Evolutionary conservation across 1,140 invertebrate genomes (phyloP).

Genomic region (Zaprionus vittiger): DNA sequence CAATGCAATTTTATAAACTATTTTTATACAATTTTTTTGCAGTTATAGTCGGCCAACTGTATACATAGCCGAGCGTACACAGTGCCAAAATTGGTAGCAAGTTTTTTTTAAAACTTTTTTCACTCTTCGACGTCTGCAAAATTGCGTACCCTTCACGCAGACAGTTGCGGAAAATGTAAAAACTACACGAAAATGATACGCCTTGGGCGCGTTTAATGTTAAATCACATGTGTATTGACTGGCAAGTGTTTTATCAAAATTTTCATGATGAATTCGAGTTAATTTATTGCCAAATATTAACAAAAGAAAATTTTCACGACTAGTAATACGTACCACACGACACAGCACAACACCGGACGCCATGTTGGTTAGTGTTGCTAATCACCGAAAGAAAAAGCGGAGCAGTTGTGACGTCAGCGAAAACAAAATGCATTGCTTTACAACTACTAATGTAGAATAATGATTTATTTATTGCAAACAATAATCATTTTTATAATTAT

Average conservation of each 20-base stretch:
- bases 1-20: conserved; percentile 67
- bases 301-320: conserved; percentile 69
- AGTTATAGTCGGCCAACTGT: conserved; percentile 69
- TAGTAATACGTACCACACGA: conserved; percentile 76
- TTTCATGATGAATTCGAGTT: conserved; percentile 60
- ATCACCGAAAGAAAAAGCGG: conserved; percentile 12
- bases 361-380: conserved; percentile 55
- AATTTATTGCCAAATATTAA: conserved; percentile 64
- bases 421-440: not conserved
- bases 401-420: conserved; percentile 28
- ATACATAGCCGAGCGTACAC: conserved; percentile 49
- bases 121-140: conserved; percentile 52
- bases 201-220: conserved; percentile 26
- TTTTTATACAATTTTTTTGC: conserved; percentile 77
- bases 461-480: not conserved
- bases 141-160: conserved; percentile 61
- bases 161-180: conserved; percentile 47
- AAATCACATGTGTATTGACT: conserved; percentile 32
- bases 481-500: not conserved
- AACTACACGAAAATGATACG: conserved; percentile 34
- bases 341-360: conserved; percentile 74
- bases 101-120: conserved; percentile 63
- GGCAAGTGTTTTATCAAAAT: conserved; percentile 53
- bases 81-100: conserved; percentile 63
- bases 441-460: not conserved